A percentile compares a stretch with the other conserved stretches of the same genome.
Evolutionary conservation across 2,113 vertebrate genomes (phyloP).

Genomic region (Tupaia chinensis): DNA sequence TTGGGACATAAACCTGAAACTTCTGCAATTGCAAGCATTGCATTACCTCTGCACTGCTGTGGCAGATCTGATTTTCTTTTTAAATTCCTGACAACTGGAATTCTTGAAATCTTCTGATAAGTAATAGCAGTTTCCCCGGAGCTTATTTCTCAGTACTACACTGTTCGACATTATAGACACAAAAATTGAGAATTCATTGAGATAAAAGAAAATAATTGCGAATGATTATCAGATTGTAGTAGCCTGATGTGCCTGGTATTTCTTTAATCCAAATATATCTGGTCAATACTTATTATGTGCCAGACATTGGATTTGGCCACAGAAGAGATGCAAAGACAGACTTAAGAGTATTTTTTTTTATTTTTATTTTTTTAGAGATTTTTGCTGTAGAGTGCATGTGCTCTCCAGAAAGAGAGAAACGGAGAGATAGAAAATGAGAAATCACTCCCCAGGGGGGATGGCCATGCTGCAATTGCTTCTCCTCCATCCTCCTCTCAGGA

Average conservation of each 20-base stretch:
- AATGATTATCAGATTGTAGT: not conserved
- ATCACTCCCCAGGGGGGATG: too few species aligned
- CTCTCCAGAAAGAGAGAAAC: too few species aligned
- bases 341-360: not conserved
- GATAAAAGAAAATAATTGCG: not conserved
- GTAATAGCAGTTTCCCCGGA: not conserved
- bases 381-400: too few species aligned
- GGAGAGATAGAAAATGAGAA: too few species aligned
- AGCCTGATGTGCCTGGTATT: not conserved
- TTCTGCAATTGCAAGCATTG: too few species aligned
- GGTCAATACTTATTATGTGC: not conserved
- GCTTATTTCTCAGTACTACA: slow-evolving; percentile 8
- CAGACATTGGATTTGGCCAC: not conserved
- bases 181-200: not conserved
- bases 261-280: not conserved
- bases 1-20: too few species aligned
- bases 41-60: too few species aligned
- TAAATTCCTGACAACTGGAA: not conserved
- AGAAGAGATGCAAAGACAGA: not conserved
- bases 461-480: too few species aligned
- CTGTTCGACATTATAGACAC: not conserved
- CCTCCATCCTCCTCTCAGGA: too few species aligned
- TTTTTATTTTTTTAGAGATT: too few species aligned
- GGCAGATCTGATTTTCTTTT: slow-evolving; percentile 4
- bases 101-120: slow-evolving; percentile 42